Evolutionary conservation across 2,888 invertebrate genomes (phyloP).

Genomic region (Brenthis ino): DNA sequence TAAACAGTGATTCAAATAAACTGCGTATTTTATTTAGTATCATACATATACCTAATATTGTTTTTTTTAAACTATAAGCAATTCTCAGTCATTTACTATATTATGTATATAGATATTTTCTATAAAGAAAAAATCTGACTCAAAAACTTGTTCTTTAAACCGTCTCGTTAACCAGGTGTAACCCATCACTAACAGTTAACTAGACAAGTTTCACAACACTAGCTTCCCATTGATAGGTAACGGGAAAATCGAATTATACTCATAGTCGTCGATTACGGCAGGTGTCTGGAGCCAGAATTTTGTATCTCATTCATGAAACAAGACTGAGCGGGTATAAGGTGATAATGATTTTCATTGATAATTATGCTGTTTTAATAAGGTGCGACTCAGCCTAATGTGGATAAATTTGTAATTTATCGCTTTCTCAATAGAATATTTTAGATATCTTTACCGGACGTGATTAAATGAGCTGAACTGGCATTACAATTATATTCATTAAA

Average conservation of each 20-base stretch:
- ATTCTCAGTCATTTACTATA: too few species aligned
- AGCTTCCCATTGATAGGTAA: constrained; percentile 43
- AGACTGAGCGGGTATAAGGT: constrained; percentile 30
- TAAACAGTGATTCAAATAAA: too few species aligned
- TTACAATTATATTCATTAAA: not conserved
- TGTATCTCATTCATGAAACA: constrained; percentile 36
- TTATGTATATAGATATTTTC: too few species aligned
- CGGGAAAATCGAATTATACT: constrained; percentile 39
- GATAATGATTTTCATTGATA: constrained; percentile 33
- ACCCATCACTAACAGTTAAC: constrained; percentile 30
- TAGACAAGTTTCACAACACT: constrained; percentile 37
- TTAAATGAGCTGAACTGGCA: not conserved
- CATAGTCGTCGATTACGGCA: constrained; percentile 33
- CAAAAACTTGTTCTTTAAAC: constrained; percentile 12
- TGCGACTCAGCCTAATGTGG: constrained; percentile 17
- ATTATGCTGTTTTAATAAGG: constrained; percentile 22
- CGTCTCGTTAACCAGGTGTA: constrained; percentile 32
- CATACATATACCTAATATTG: too few species aligned
- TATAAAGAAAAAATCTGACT: not conserved
- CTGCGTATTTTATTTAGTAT: too few species aligned
- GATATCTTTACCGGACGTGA: not conserved
- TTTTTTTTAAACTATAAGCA: too few species aligned
- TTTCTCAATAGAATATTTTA: not conserved
- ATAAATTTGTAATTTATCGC: constrained; percentile 17
- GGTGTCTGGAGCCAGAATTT: constrained; percentile 34